Conservation (phyloP, 2,113 vertebrate genomes). For the Aptenodytes patagonicus region DNA sequence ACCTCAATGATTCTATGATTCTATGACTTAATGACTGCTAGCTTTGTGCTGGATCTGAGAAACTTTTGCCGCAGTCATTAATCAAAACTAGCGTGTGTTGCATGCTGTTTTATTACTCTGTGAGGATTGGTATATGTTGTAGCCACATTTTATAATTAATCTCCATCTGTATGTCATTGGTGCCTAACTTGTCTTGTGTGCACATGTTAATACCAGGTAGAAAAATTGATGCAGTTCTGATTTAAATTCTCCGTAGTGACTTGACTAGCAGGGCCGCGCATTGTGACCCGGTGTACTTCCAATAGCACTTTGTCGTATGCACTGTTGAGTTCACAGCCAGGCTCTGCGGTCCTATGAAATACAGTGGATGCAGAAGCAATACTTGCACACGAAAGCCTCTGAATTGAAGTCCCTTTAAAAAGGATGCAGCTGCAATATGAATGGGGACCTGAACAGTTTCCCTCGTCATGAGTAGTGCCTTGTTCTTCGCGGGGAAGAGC, state of each 20-base stretch:
- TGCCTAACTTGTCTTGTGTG: not conserved
- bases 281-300: accelerated
- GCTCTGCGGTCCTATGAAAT: not conserved
- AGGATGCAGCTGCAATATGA: constrained; percentile 45
- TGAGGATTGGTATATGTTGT: accelerated
- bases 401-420: not conserved
- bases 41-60: not conserved
- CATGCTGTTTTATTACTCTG: not conserved
- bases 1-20: no score
- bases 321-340: accelerated
- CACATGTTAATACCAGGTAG: accelerated
- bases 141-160: not conserved
- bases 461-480: not conserved
- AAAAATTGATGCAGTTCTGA: not conserved
- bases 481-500: not conserved
- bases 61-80: not conserved
- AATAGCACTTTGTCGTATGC: accelerated
- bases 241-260: accelerated
- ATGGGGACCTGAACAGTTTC: not conserved
- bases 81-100: not conserved
- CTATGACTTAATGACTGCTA: not conserved
- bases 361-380: not conserved
- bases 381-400: not conserved
- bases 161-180: not conserved
- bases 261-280: accelerated